Percentiles rank a stretch among this genome's conserved stretches.
Evolutionary conservation across 2,888 invertebrate genomes (phyloP).

Genomic region (Drosophila suboccidentalis): DNA sequence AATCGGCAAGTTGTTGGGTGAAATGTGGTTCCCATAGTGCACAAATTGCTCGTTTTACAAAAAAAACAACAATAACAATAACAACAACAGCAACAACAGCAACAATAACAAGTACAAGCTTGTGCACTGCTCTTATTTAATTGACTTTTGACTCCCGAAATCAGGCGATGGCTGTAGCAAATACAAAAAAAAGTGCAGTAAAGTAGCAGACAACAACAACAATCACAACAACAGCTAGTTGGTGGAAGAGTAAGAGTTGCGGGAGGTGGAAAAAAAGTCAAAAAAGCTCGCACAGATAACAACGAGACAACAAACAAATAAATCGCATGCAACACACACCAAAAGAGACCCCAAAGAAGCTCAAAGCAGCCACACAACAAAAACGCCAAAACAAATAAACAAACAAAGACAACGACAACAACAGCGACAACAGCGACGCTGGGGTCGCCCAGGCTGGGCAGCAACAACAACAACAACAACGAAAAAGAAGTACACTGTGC

Average conservation of each 20-base stretch:
- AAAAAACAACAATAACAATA: slow-evolving; percentile 32
- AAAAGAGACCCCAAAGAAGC: slow-evolving; percentile 50
- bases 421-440: slow-evolving; percentile 32
- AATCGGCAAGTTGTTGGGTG: slow-evolving; percentile 44
- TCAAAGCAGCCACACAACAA: slow-evolving; percentile 41
- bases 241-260: slow-evolving; percentile 6
- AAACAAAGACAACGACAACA: slow-evolving; percentile 63
- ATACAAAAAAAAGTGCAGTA: slow-evolving; percentile 42
- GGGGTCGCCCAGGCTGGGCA: slow-evolving; percentile 64
- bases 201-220: slow-evolving; percentile 40
- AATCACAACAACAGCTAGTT: slow-evolving; percentile 22
- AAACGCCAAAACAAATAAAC: slow-evolving; percentile 68
- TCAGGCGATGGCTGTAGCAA: slow-evolving; percentile 58
- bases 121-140: slow-evolving; percentile 84
- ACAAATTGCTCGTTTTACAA: slow-evolving; percentile 75
- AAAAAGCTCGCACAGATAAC: slow-evolving; percentile 74
- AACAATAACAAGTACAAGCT: slow-evolving; percentile 69
- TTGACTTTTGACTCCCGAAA: slow-evolving; percentile 84
- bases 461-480: slow-evolving; percentile 30
- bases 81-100: slow-evolving; percentile 23
- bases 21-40: slow-evolving; percentile 76
- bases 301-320: slow-evolving; percentile 81
- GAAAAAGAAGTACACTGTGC: slow-evolving; percentile 63
- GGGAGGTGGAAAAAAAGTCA: slow-evolving; percentile 28
- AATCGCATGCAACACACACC: slow-evolving; percentile 72